phyloP scores from a whole-genome alignment of 2,888 invertebrate species.

The Andrena fulva region DNA sequence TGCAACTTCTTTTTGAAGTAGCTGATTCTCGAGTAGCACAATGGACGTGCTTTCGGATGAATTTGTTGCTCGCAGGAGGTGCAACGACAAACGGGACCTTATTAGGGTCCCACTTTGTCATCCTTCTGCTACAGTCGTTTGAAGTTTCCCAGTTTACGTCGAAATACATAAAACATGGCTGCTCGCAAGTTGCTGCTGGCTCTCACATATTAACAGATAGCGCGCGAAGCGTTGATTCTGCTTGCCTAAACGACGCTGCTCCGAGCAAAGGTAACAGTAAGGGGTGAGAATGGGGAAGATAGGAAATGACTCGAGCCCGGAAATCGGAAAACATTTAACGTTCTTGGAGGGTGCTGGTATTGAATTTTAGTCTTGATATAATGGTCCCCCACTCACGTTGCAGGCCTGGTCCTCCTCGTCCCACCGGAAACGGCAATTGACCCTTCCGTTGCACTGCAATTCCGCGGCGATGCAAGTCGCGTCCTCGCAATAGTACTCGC shows the following conservation, averaged over 20 bases:
- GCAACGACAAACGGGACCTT: slow-evolving; percentile 10
- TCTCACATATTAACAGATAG: background rate
- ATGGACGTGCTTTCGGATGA: slow-evolving; percentile 6
- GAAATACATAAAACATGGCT: slow-evolving; percentile 3
- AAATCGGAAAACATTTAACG: slow-evolving; percentile 42
- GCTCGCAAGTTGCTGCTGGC: background rate
- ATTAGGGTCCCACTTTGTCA: slow-evolving; percentile 29
- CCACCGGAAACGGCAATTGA: slow-evolving; percentile 93
- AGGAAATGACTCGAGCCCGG: background rate
- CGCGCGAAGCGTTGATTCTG: background rate
- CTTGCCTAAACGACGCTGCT: background rate
- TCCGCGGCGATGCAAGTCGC: slow-evolving; percentile 91
- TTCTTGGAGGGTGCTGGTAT: slow-evolving; percentile 8
- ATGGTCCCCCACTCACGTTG: slow-evolving; percentile 82
- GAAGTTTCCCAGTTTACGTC: slow-evolving; percentile 1
- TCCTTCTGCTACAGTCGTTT: background rate
- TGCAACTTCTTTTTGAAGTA: background rate
- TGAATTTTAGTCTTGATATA: slow-evolving; percentile 38
- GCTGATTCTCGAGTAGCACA: background rate
- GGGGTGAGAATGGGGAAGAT: background rate
- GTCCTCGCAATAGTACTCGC: slow-evolving; percentile 95
- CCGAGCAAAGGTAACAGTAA: background rate
- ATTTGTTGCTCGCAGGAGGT: slow-evolving; percentile 22
- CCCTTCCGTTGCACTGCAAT: slow-evolving; percentile 90
- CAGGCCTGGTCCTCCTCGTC: slow-evolving; percentile 89